Evolutionary conservation across 2,797 vertebrate genomes (phyloP), one percentile per base, ranked within the genome.

Genomic region (Anomalospiza imberbis): DNA sequence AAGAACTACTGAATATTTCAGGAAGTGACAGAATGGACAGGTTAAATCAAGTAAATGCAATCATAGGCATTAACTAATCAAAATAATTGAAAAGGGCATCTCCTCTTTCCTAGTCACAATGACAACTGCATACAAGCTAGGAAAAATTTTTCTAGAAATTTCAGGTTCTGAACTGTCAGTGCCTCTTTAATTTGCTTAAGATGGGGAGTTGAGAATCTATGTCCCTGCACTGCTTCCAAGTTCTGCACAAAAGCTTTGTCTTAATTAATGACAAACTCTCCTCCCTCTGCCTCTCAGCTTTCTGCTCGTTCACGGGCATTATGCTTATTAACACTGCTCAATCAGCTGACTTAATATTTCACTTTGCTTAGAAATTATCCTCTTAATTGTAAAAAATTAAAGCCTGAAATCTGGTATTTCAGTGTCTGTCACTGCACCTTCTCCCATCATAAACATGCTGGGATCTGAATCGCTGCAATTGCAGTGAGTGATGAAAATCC

Each of bases 291-390:
- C 91, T 92, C 94, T 94, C 89, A 97, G 91, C 66, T 91, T 96
- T 92, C 93, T 19, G 57, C 82, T 91, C 90, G 77, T 95, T 96
- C 94, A 92, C 6, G 11, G 89, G 91, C 91, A 94, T 76, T 77
- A 77, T 12, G 51, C 80, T 53, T 94, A 77, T 89, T 93, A 95
- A 95, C 32, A 91, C 20, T 73, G 91, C 70, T 91, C 91, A 93
- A 92, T 95, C 96, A 96, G 93, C 79, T 93, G 95, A 95, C 83
- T 96, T 95, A 93, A 95, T 96, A 96, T 93, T 97, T 96, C 91
- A 66, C 67, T 92, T 96, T 92, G 91, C 93, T 93, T 96, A 94
- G 90, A 97, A 97, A 94, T 95, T 94, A 96, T 88, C 87, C 89
- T 93, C 77, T 90, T 94, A 95, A 94, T 60, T 93, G 91, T 79